Evolutionary conservation across 2,888 invertebrate genomes (phyloP).

Genomic region (Aleiodes alternator): DNA sequence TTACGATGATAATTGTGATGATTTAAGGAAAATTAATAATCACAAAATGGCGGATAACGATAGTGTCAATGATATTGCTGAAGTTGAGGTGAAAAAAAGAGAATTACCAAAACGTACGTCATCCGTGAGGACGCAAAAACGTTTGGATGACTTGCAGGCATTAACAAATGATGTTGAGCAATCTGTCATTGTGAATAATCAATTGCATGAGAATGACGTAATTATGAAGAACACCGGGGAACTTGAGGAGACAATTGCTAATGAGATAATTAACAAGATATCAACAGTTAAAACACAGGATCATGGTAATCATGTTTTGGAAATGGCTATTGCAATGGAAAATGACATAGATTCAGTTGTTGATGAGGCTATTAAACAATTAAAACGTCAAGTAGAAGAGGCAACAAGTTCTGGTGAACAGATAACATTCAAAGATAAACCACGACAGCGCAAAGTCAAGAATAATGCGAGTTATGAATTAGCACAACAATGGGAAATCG

Average conservation of each 20-base stretch:
- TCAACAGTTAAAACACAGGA: conserved; percentile 72
- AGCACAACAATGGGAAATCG: conserved; percentile 69
- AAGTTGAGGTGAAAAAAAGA: conserved; percentile 24
- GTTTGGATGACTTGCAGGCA: conserved; percentile 40
- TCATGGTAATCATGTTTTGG: conserved; percentile 65
- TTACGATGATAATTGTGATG: conserved; percentile 32
- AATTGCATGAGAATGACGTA: conserved; percentile 12
- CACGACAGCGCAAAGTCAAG: conserved; percentile 61
- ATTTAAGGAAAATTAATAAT: conserved; percentile 26
- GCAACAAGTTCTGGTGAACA: conserved; percentile 1
- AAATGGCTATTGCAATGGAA: conserved; percentile 68
- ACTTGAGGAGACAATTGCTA: conserved; percentile 1
- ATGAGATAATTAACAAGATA: conserved; percentile 17
- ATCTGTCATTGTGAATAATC: background rate
- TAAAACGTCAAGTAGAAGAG: conserved; percentile 64
- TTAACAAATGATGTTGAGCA: conserved; percentile 44
- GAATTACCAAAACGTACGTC: conserved; percentile 45
- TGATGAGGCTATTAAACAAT: conserved; percentile 67
- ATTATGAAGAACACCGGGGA: background rate
- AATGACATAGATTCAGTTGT: conserved; percentile 67
- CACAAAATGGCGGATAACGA: conserved; percentile 61
- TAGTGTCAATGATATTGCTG: conserved; percentile 17
- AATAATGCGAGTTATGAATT: conserved; percentile 73
- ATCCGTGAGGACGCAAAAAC: conserved; percentile 67
- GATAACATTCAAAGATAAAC: conserved; percentile 42